Conservation (phyloP, 1,140 invertebrate species). For the Magallana gigas region DNA sequence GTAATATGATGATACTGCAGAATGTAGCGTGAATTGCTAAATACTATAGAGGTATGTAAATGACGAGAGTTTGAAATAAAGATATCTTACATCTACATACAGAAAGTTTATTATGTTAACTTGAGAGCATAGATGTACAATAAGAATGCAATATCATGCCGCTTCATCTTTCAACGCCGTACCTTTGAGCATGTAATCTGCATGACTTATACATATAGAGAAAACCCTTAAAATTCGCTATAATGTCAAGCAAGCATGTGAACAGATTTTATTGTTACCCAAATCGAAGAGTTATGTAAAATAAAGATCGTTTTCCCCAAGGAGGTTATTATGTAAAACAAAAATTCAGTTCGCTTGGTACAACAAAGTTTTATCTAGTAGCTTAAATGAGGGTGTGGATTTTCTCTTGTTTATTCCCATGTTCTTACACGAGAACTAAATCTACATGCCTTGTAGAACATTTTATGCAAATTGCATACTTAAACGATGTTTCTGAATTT, state of each 20-base stretch:
- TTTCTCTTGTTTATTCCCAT: too few species aligned
- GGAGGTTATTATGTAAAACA: too few species aligned
- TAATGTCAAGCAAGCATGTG: conserved; percentile 14
- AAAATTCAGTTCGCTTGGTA: too few species aligned
- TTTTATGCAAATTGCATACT: background rate
- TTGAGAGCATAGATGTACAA: conserved; percentile 5
- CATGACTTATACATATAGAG: background rate
- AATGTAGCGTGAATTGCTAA: too few species aligned
- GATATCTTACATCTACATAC: background rate
- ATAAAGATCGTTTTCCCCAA: too few species aligned
- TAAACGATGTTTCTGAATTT: background rate
- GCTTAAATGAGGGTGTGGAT: too few species aligned
- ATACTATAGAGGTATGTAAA: too few species aligned
- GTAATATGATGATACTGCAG: too few species aligned
- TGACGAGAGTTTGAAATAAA: background rate
- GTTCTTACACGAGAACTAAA: too few species aligned
- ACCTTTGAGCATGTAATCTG: conserved; percentile 33
- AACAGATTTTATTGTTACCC: background rate
- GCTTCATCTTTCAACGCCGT: background rate
- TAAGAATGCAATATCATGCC: background rate
- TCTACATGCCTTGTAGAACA: background rate
- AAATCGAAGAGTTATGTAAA: too few species aligned
- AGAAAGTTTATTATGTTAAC: background rate
- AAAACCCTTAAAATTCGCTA: background rate
- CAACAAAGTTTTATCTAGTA: too few species aligned